Evolutionary conservation across 2,797 vertebrate genomes (phyloP), one percentile per base, ranked within the genome.

Genomic region (Xyrichtys novacula): DNA sequence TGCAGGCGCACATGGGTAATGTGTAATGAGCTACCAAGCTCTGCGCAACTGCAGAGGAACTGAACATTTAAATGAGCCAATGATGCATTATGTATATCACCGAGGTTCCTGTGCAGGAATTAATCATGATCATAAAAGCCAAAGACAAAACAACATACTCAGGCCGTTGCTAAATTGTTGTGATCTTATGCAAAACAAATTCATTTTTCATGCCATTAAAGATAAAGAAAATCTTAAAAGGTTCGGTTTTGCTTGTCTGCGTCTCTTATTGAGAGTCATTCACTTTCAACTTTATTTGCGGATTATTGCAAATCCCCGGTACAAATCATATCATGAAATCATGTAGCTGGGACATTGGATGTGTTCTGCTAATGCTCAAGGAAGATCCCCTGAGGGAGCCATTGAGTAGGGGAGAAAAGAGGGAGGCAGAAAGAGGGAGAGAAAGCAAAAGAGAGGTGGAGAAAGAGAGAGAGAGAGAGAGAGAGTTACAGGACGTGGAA

Each of bases 291-390:
- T 90, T 91, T 84, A 74, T 89, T 93, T 90, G 89, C 85, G 90
- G 90, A 76, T 47, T 70, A 93, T 92, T 92, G 92, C 89, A 91
- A 93, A 93, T 93, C 92, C 93, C 89, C 89, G 81, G 91, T 91
- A 93, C 92, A 93, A 94, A 94, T 94, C 93, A 94, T 92, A 94
- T 93, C 88, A 89, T 76, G 86, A 89, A 91, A 92, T 85, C 83
- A 90, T 80, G 88, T 84, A 91, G 87, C 85, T 89, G 89, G 89
- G 92, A 89, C 88, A 83, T 48, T 44, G 77, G 50, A 80, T 88
- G 86, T 88, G 85, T 90, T 91, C 92, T 88, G 89, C 85, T 85
- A 93, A 90, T 87, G 92, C 91, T 88, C 84, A 80, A 90, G 88
- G 81, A 87, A 89, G 81, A 90, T 89, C 77, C 90, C 87, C 91